phyloP scores from a whole-genome alignment of 2,113 vertebrate species.

The Tychaedon coryphoeus region DNA sequence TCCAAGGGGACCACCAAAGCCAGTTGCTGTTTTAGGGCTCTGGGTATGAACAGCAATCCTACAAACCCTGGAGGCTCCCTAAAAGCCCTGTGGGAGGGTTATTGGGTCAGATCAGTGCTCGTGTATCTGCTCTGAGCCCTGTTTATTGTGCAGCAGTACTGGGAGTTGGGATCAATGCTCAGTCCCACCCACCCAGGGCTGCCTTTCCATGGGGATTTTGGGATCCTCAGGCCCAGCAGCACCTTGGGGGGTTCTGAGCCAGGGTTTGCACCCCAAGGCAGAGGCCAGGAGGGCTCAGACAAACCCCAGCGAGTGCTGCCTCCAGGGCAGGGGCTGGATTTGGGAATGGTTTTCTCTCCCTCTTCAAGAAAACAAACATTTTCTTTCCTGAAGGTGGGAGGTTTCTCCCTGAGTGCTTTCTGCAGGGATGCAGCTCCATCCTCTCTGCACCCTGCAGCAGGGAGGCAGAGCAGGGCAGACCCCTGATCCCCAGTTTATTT shows the following conservation, averaged over 20 bases:
- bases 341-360: background rate
- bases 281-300: rapidly evolving
- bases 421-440: background rate
- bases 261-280: background rate
- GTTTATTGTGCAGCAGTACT: background rate
- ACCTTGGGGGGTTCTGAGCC: background rate
- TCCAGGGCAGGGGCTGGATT: rapidly evolving
- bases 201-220: background rate
- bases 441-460: background rate
- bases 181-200: rapidly evolving
- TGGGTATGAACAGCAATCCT: background rate
- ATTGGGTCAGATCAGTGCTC: background rate
- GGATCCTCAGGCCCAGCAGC: background rate
- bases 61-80: background rate
- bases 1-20: background rate
- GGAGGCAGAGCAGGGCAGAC: rapidly evolving
- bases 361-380: background rate
- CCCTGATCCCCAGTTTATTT: background rate
- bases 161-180: background rate
- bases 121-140: rapidly evolving
- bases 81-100: background rate
- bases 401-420: background rate
- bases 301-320: rapidly evolving
- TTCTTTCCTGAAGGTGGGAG: background rate
- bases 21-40: background rate